Evolutionary conservation across 2,797 vertebrate genomes (phyloP).

Genomic region (Sus cebifrons): DNA sequence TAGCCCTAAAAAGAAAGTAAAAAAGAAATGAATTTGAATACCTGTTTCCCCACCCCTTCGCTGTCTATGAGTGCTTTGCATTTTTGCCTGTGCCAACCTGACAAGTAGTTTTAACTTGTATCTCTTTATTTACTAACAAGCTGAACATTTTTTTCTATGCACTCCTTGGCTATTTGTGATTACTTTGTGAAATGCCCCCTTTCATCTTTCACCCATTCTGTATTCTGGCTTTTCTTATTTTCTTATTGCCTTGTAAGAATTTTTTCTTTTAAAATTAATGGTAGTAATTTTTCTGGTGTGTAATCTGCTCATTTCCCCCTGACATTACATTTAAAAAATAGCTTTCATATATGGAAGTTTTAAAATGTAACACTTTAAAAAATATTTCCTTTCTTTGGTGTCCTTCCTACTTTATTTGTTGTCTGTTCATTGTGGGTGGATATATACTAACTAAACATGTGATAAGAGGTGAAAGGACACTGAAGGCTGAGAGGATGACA

Average conservation of each 20-base stretch:
- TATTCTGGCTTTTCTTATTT: background rate
- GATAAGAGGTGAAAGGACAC: background rate
- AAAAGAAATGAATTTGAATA: background rate
- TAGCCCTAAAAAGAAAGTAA: no score
- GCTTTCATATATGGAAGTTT: background rate
- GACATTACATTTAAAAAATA: background rate
- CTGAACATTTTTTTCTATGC: background rate
- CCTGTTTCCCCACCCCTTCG: background rate
- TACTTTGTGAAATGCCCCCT: background rate
- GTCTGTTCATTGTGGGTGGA: background rate
- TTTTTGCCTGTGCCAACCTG: background rate
- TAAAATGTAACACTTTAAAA: background rate
- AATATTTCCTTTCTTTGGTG: background rate
- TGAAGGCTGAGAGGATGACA: background rate
- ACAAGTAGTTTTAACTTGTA: background rate
- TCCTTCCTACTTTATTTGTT: background rate
- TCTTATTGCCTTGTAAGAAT: background rate
- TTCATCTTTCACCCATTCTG: background rate
- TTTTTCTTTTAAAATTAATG: background rate
- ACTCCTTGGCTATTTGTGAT: background rate
- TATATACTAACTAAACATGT: background rate
- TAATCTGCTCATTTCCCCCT: background rate
- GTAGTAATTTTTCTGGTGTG: background rate
- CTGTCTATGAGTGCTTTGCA: background rate
- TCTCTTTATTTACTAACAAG: background rate